Evolutionary conservation across 2,888 invertebrate genomes (phyloP).

Genomic region (Agrotis exclamationis): DNA sequence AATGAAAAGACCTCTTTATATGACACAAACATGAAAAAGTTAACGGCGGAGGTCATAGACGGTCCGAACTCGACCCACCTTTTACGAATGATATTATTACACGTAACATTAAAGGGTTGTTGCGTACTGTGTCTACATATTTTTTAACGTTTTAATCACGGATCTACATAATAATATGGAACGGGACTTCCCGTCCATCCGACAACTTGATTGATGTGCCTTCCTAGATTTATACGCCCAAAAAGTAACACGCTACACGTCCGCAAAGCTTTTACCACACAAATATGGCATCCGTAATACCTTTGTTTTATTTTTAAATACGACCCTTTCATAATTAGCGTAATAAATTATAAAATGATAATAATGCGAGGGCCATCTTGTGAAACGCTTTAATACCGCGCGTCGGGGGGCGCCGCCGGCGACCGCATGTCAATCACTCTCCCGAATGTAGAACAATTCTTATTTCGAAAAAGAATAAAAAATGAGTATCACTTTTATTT

Average conservation of each 20-base stretch:
- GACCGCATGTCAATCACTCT: constrained; percentile 91
- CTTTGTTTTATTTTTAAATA: constrained; percentile 90
- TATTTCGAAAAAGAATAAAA: constrained; percentile 88
- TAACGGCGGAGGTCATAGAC: constrained; percentile 57
- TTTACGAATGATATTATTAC: constrained; percentile 68
- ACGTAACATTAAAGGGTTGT: constrained; percentile 79
- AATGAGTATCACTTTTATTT: constrained; percentile 88
- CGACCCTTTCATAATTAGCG: constrained; percentile 89
- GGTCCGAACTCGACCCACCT: constrained; percentile 58
- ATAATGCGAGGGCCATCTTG: constrained; percentile 89
- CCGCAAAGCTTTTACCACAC: constrained; percentile 84
- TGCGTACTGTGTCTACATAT: constrained; percentile 85
- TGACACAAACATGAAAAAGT: constrained; percentile 53
- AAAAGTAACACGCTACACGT: constrained; percentile 87
- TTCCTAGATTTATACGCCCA: constrained; percentile 88
- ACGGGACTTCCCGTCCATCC: constrained; percentile 88
- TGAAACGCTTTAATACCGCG: constrained; percentile 86
- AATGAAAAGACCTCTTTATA: constrained; percentile 51
- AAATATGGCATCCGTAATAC: constrained; percentile 85
- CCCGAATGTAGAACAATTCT: constrained; percentile 90
- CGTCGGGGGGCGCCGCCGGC: constrained; percentile 87
- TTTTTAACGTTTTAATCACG: constrained; percentile 87
- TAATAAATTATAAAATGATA: constrained; percentile 91
- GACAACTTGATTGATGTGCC: constrained; percentile 90
- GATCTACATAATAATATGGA: constrained; percentile 89